Evolutionary conservation across 1,140 invertebrate genomes (phyloP).

Genomic region (Drosophila yakuba): DNA sequence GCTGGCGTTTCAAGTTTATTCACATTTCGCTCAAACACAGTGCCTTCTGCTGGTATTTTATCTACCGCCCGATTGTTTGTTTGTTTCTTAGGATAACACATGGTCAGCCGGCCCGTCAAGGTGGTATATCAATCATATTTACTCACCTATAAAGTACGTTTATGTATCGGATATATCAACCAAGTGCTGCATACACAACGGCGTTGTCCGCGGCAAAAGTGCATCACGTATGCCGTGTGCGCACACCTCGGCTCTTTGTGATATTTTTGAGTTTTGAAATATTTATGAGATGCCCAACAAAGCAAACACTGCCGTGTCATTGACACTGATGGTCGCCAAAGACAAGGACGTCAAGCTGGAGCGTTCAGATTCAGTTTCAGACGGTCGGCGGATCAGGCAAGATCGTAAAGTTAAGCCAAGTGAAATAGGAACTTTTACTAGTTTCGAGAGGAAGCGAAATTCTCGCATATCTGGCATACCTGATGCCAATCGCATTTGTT

Average conservation of each 20-base stretch:
- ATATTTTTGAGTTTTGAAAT: slow-evolving; percentile 12
- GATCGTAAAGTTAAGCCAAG: slow-evolving; percentile 11
- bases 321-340: slow-evolving; percentile 14
- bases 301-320: slow-evolving; percentile 24
- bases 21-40: slow-evolving; percentile 61
- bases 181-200: slow-evolving; percentile 42
- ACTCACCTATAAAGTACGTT: neutral
- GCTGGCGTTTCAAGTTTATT: slow-evolving; percentile 65
- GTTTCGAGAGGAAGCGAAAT: slow-evolving; percentile 6
- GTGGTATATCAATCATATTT: slow-evolving; percentile 4
- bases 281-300: slow-evolving; percentile 37
- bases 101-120: slow-evolving; percentile 42
- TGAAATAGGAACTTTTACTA: slow-evolving; percentile 13
- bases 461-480: slow-evolving; percentile 44
- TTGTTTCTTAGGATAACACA: slow-evolving; percentile 49
- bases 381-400: slow-evolving; percentile 8
- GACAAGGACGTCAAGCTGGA: slow-evolving; percentile 1
- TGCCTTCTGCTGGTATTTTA: slow-evolving; percentile 26
- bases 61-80: slow-evolving; percentile 39
- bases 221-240: slow-evolving; percentile 25
- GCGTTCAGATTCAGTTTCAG: slow-evolving; percentile 7
- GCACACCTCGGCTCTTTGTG: neutral
- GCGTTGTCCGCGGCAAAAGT: neutral
- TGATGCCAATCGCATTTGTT: slow-evolving; percentile 55
- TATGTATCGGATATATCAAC: neutral